These are phyloP conservation scores for Erpobdella octoculata DNA, from an alignment of 2,888 invertebrate species.

Conservation along the genomic window DNA sequence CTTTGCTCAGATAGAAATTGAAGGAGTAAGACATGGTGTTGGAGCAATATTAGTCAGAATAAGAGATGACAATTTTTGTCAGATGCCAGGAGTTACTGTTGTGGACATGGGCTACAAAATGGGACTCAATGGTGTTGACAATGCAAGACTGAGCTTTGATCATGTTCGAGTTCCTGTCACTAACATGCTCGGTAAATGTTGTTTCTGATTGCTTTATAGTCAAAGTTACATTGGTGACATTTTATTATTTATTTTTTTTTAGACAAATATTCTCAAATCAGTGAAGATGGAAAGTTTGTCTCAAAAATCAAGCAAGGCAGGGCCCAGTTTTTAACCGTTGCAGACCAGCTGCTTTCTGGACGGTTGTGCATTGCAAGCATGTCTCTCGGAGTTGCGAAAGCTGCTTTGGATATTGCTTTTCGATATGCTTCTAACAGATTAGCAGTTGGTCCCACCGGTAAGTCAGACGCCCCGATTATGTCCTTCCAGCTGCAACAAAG, in stretches of 20 bases:
- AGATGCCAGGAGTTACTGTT: slow-evolving; percentile 38
- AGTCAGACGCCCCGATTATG: slow-evolving; percentile 40
- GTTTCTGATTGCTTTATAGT: too few species aligned
- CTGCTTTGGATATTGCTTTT: slow-evolving; percentile 37
- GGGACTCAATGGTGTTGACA: slow-evolving; percentile 42
- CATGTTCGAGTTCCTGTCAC: neutral
- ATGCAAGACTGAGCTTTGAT: slow-evolving; percentile 33
- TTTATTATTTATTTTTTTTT: slow-evolving; percentile 35
- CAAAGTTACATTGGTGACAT: too few species aligned
- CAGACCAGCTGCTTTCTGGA: slow-evolving; percentile 41
- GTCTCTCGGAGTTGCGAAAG: slow-evolving; percentile 35
- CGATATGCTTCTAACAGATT: slow-evolving; percentile 40
- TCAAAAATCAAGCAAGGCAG: slow-evolving; percentile 37
- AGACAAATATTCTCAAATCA: slow-evolving; percentile 38
- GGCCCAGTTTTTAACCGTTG: slow-evolving; percentile 40
- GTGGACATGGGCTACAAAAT: slow-evolving; percentile 41
- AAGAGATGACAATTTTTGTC: slow-evolving; percentile 38
- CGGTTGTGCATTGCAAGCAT: slow-evolving; percentile 40
- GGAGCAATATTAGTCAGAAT: slow-evolving; percentile 39
- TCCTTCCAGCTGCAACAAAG: slow-evolving; percentile 40
- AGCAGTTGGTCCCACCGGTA: slow-evolving; percentile 39
- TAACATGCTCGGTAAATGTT: neutral
- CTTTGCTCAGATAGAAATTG: slow-evolving; percentile 38
- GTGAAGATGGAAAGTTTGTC: slow-evolving; percentile 37
- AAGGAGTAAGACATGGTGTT: slow-evolving; percentile 36